phyloP scores from a whole-genome alignment of 2,113 vertebrate species.

The Hippocampus zosterae region DNA sequence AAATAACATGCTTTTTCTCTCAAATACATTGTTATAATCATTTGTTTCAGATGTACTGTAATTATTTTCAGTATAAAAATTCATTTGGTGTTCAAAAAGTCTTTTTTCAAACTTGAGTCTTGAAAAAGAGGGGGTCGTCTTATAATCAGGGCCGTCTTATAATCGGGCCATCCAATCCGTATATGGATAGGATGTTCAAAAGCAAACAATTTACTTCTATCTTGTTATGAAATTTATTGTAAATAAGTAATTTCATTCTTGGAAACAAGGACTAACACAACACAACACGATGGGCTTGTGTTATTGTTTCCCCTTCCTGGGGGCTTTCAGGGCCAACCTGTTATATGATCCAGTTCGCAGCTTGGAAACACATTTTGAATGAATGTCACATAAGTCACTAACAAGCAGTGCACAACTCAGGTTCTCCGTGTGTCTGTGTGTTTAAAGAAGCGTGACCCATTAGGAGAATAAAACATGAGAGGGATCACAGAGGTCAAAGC shows the following conservation, averaged over 20 bases:
- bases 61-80: too few species aligned
- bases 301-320: neutral
- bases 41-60: too few species aligned
- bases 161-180: too few species aligned
- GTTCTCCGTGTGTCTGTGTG: conserved; percentile 16
- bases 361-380: conserved; percentile 9
- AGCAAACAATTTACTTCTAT: too few species aligned
- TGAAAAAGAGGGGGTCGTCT: too few species aligned
- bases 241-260: neutral
- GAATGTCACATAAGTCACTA: conserved; percentile 10
- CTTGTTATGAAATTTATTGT: too few species aligned
- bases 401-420: conserved; percentile 7
- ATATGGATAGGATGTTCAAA: too few species aligned
- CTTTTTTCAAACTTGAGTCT: too few species aligned
- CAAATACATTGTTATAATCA: too few species aligned
- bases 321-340: neutral
- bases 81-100: too few species aligned
- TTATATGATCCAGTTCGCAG: neutral
- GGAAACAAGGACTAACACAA: neutral
- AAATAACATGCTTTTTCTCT: too few species aligned
- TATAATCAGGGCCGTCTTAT: too few species aligned
- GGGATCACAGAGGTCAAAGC: conserved; percentile 22
- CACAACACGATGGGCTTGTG: neutral
- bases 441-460: conserved; percentile 24
- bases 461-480: conserved; percentile 41